Evolutionary conservation across 1,140 invertebrate genomes (phyloP), one percentile per base, ranked within the genome.

Genomic region (Scaptomyza hsui): DNA sequence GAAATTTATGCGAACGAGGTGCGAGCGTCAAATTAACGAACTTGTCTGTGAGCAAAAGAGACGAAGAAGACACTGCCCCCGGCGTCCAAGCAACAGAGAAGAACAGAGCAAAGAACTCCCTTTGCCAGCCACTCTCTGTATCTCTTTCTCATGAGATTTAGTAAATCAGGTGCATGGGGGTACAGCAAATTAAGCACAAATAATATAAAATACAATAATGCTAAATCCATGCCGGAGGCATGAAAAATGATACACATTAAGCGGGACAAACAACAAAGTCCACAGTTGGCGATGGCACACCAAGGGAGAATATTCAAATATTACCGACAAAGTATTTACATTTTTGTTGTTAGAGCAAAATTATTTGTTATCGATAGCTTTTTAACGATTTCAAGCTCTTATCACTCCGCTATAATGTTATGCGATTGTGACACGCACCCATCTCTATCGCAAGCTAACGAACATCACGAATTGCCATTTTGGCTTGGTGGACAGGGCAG

Each of bases 161-260:
- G 39, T 32, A 67, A 61, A 86, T 86, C 82, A 86, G 82, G 82
- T 88, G 82, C 82, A 86, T 26, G 29, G 24, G 69, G 55, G 55
- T 61, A 39, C 59, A 39, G 57, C 69, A 86, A 85, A 85, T 85
- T 81, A 86, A 81, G 81, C 81, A 74, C 74, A 81, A 86, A 81
- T 77, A 86, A 80, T 80, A 86, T 74, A 86, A 85, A 86, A 86
- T 74, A 77, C 73, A 85, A 80, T 78, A 75, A 83, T 70, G 62
- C 51, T 63, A 63, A 76, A 56, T 72, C 51, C 48, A 75, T 80
- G 82, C 81, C 74, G 70, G 57, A 61, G 62, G 81, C 62, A 77
- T 78, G 81, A 86, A 86, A 86, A 88, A 86, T 81, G 82, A 86
- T 86, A 86, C 56, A 88, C 74, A 78, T 72, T 77, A 81, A 65